Percentiles rank a stretch among this genome's conserved stretches.
phyloP scores from a whole-genome alignment of 2,888 invertebrate species.

The Chloroclysta siterata region DNA sequence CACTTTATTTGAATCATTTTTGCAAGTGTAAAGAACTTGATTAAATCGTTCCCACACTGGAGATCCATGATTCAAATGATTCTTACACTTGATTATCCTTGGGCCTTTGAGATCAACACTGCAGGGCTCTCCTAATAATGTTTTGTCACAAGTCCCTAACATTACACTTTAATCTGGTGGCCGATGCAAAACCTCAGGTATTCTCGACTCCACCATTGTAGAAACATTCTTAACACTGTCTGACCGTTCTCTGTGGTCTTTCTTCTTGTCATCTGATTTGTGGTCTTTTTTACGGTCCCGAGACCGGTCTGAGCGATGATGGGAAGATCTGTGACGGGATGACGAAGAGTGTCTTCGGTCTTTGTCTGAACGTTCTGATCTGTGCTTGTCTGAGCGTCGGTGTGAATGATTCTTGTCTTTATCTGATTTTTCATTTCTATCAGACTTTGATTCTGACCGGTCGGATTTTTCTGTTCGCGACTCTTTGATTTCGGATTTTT shows the following conservation, averaged over 20 bases:
- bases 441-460: conserved; percentile 18
- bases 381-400: conserved; percentile 56
- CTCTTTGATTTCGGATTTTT: conserved; percentile 47
- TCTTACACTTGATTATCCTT: not conserved
- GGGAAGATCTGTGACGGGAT: conserved; percentile 63
- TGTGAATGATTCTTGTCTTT: conserved; percentile 56
- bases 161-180: conserved; percentile 65
- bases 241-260: conserved; percentile 34
- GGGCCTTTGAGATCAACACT: conserved; percentile 27
- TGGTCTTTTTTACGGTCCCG: conserved; percentile 66
- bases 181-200: conserved; percentile 59
- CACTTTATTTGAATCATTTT: conserved; percentile 8
- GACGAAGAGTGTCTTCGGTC: conserved; percentile 70
- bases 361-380: conserved; percentile 48
- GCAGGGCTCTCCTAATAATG: conserved; percentile 29
- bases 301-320: conserved; percentile 58
- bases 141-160: conserved; percentile 33
- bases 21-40: conserved; percentile 4
- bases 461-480: conserved; percentile 41
- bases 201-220: conserved; percentile 47
- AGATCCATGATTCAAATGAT: conserved; percentile 8
- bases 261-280: conserved; percentile 54
- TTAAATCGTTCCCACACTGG: conserved; percentile 10
- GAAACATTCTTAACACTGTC: conserved; percentile 47
- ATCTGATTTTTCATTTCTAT: conserved; percentile 45